Base-by-base conservation (phyloP, 2,888 invertebrate species). In the Drosophila neonasuta region DNA sequence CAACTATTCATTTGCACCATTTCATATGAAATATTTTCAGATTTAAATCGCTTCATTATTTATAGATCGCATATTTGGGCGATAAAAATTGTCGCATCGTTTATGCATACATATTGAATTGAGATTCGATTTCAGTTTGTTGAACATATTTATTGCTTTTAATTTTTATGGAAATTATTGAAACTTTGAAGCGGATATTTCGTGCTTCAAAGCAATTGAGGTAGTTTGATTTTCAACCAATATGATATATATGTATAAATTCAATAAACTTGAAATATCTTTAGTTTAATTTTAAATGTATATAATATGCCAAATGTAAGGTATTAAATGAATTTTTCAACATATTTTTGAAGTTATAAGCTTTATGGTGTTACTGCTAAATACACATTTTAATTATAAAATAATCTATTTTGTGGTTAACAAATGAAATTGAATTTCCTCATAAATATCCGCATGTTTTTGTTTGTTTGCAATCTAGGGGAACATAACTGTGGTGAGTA, bases 31-130 rank as follows among this genome's bases (percentile, higher is more conserved):
- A 57, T 36, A 67, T 66, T 60, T 42, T 49, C 45, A 36, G 64
- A 71, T 61, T 64, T 61, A 58, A 64, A 64, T 74, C 71, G 60
- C 55, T 74, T 60, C 60, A 71, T 75, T 75, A 75, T 71, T 74
- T 64, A 75, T 75, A 24, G 48, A 64, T 34, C 41, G 34, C 52
- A 68, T 50, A 57, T 66, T 57, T 36, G 52, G 54, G 62, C 59
- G 42, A 74, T 66, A 71, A 61, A 66, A 69, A 55, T 64, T 67
- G 56, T 68, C 30, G 41, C 29, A 44, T 34, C 17, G 45, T 41
- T 52, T 58, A 36, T 42, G 13, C 44, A 49, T 30, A 15, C 48
- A 59, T 15, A 39, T 58, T 57, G 36, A 13, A 57, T 58, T 34
- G 32, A 10, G 32, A 46, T 48, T 52, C 51, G n/a, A 20, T 49